phyloP scores from a whole-genome alignment of 1,140 invertebrate species.

The Thaumetopoea pityocampa region DNA sequence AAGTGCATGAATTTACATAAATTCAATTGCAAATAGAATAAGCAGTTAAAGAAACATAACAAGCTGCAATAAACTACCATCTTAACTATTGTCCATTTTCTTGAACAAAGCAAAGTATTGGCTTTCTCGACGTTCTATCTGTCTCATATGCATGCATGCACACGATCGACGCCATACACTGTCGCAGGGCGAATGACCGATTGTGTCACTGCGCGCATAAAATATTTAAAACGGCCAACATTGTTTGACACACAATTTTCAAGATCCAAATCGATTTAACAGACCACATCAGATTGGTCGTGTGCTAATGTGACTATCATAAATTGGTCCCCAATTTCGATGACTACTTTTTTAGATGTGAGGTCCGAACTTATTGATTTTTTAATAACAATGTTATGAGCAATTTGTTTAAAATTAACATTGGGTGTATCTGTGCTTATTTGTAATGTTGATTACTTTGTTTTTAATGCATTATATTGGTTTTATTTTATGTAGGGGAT shows the following conservation, averaged over 20 bases:
- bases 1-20: too few relatives aligned
- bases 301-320: conserved; percentile 2
- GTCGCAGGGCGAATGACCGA: conserved; percentile 33
- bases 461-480: neutral
- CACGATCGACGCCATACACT: conserved; percentile 26
- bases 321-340: conserved; percentile 7
- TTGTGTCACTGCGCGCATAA: conserved; percentile 30
- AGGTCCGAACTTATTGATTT: conserved; percentile 2
- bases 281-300: conserved; percentile 5
- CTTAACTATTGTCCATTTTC: conserved; percentile 7
- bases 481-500: too few relatives aligned
- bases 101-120: conserved; percentile 20
- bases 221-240: conserved; percentile 25
- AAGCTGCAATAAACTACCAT: conserved; percentile 9
- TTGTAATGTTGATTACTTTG: conserved; percentile 18
- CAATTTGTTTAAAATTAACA: conserved; percentile 24
- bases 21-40: neutral
- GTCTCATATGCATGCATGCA: conserved; percentile 29
- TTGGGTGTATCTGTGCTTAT: conserved; percentile 14
- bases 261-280: neutral
- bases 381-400: conserved; percentile 22
- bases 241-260: conserved; percentile 1
- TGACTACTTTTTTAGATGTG: neutral
- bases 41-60: conserved; percentile 7
- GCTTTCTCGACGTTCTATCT: conserved; percentile 17